Conservation (phyloP, 2,113 vertebrate species). For the Pionites leucogaster region DNA sequence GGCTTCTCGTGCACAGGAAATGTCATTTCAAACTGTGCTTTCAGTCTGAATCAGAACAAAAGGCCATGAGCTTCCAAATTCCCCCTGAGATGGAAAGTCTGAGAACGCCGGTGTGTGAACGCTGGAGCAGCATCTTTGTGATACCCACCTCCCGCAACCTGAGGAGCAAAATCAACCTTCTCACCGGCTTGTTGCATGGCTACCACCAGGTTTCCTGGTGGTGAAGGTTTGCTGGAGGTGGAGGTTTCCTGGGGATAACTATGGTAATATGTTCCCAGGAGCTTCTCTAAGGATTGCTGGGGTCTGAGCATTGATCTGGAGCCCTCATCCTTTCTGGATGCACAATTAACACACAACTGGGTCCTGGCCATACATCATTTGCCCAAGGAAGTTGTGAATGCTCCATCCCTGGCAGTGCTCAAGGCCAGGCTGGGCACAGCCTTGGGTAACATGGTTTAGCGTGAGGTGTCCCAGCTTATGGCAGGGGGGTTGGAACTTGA, state of each 20-base stretch:
- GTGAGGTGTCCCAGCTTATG: neutral
- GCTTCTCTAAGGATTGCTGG: rapidly evolving
- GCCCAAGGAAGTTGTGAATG: neutral
- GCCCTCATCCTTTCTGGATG: neutral
- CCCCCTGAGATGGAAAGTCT: conserved; percentile 41
- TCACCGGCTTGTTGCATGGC: neutral
- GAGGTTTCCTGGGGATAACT: neutral
- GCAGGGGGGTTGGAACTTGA: neutral
- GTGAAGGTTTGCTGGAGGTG: neutral
- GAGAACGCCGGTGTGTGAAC: neutral
- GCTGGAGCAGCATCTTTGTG: neutral
- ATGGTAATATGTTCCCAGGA: rapidly evolving
- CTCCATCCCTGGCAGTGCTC: neutral
- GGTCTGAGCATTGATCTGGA: neutral
- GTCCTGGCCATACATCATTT: neutral
- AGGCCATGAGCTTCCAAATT: conserved; percentile 14
- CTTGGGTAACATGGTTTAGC: neutral
- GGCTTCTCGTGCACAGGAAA: neutral
- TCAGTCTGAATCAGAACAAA: conserved; percentile 46
- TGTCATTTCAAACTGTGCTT: conserved; percentile 1
- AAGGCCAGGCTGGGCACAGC: neutral
- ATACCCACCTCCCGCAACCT: neutral
- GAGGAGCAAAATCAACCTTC: neutral
- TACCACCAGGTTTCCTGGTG: neutral
- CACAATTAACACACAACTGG: neutral